Evolutionary conservation across 1,140 invertebrate species (phyloP).

Genomic region (Cyclargus thomasi): DNA sequence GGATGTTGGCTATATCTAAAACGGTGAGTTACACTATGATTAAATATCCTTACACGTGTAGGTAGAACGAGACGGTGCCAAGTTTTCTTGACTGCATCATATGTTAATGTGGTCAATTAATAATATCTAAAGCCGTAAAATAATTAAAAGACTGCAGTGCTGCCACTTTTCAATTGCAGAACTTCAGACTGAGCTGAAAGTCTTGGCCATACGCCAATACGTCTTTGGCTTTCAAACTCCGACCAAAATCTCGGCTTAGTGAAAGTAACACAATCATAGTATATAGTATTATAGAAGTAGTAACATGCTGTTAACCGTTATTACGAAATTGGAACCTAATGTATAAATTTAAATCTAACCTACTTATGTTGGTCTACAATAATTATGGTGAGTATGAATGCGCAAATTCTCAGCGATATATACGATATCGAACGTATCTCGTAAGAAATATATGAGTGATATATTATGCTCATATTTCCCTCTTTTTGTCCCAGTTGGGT

Average conservation of each 20-base stretch:
- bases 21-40: constrained; percentile 74
- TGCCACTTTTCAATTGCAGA: constrained; percentile 3
- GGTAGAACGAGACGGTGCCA: not conserved
- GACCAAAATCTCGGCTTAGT: not conserved
- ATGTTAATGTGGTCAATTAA: not conserved
- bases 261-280: not conserved
- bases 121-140: not conserved
- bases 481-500: too few relatives aligned
- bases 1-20: constrained; percentile 83
- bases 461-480: too few relatives aligned
- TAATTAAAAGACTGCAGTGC: constrained; percentile 1
- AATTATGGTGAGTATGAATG: too few relatives aligned
- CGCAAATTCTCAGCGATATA: too few relatives aligned
- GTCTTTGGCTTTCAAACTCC: not conserved
- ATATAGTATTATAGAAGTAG: too few relatives aligned
- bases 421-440: too few relatives aligned
- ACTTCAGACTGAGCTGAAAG: not conserved
- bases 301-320: not conserved
- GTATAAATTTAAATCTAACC: not conserved
- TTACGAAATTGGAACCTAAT: not conserved
- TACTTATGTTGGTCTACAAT: too few relatives aligned
- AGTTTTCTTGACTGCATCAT: not conserved
- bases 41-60: too few relatives aligned
- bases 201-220: not conserved
- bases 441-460: too few relatives aligned